phyloP scores from a whole-genome alignment of 1,140 invertebrate genomes.

The Coboldia fuscipes region DNA sequence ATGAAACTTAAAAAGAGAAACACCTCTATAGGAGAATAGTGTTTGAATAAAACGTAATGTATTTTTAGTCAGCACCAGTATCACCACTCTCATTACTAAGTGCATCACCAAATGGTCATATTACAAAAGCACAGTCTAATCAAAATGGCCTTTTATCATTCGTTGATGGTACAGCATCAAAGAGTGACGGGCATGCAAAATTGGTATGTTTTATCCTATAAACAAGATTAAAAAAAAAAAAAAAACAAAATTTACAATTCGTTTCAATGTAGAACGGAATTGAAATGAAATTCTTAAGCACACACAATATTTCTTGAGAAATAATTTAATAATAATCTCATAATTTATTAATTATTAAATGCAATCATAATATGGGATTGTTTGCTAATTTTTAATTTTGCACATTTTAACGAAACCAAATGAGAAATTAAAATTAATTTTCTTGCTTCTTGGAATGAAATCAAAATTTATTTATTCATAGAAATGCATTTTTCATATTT shows the following conservation, averaged over 20 bases:
- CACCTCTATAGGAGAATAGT: too few species aligned
- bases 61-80: conserved; percentile 4
- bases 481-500: too few species aligned
- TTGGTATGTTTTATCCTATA: conserved; percentile 3
- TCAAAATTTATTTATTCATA: too few species aligned
- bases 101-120: conserved; percentile 5
- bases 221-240: not conserved
- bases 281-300: not conserved
- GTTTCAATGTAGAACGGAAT: not conserved
- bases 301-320: too few species aligned
- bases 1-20: not conserved
- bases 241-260: not conserved
- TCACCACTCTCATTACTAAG: conserved; percentile 3
- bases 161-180: not conserved
- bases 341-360: too few species aligned
- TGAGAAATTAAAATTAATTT: too few species aligned
- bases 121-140: conserved; percentile 3
- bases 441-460: too few species aligned
- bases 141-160: conserved; percentile 4
- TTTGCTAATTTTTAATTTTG: too few species aligned
- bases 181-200: conserved; percentile 3
- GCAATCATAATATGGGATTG: too few species aligned
- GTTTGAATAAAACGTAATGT: too few species aligned
- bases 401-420: too few species aligned
- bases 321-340: too few species aligned